Conservation (phyloP, 2,888 invertebrate species). For the Lithophane semibrunnea region DNA sequence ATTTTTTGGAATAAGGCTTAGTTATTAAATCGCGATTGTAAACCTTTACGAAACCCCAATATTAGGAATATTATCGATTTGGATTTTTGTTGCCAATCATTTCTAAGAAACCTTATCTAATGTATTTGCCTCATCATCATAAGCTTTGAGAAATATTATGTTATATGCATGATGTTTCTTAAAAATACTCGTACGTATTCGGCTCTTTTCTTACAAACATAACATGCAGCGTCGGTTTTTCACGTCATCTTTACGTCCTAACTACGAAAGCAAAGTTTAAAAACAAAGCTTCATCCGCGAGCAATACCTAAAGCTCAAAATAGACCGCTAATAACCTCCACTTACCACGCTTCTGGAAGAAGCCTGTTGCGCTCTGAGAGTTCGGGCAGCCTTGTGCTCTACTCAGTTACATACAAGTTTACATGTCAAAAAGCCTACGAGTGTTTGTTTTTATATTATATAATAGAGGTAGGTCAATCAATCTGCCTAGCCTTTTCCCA, state of each 20-base stretch:
- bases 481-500: too few relatives aligned
- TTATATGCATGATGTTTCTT: too few relatives aligned
- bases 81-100: too few relatives aligned
- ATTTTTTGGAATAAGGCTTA: too few relatives aligned
- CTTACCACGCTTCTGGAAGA: background rate
- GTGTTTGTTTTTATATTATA: background rate
- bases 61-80: too few relatives aligned
- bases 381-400: background rate
- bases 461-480: too few relatives aligned
- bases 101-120: too few relatives aligned
- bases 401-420: background rate
- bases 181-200: background rate
- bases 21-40: too few relatives aligned
- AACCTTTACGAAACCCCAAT: too few relatives aligned
- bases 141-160: too few relatives aligned
- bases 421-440: background rate
- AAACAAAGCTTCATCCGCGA: background rate
- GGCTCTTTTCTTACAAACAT: background rate
- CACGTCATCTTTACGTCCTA: background rate
- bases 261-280: too few relatives aligned
- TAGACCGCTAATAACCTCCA: background rate
- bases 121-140: too few relatives aligned
- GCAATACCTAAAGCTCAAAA: constrained; percentile 3
- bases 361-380: constrained; percentile 16
- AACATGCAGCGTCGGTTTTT: background rate